A percentile compares a stretch with the other conserved stretches of the same genome.
These are phyloP conservation scores for Parauchenoglanis punctatus DNA, from an alignment of 2,797 vertebrate species.

Conservation along the genomic window DNA sequence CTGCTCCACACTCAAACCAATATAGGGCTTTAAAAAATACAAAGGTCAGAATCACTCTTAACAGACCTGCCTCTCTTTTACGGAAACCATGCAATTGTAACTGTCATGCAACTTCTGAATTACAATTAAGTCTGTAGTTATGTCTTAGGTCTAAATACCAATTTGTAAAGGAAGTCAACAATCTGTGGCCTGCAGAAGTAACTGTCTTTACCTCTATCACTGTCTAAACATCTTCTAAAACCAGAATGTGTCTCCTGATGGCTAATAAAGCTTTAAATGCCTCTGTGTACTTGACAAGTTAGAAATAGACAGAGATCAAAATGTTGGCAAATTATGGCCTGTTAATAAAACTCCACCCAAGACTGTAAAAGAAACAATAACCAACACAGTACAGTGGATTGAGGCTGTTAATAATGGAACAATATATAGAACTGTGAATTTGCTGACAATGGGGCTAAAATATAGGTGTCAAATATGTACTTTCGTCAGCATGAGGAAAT, in stretches of 20 bases:
- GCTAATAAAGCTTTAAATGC: slow-evolving; percentile 36
- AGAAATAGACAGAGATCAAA: slow-evolving; percentile 39
- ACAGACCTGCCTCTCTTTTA: background rate
- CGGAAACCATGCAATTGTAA: background rate
- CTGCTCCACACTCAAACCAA: background rate
- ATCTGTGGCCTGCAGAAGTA: background rate
- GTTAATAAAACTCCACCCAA: slow-evolving; percentile 50
- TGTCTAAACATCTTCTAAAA: background rate
- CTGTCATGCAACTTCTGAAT: background rate
- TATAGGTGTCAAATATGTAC: slow-evolving; percentile 48
- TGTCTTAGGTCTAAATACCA: background rate
- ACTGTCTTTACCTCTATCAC: background rate
- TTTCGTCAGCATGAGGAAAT: slow-evolving; percentile 30
- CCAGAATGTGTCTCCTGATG: background rate
- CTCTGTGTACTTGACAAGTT: slow-evolving; percentile 20
- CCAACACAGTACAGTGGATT: slow-evolving; percentile 32
- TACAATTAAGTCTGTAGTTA: background rate
- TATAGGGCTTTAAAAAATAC: background rate
- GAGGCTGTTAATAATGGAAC: slow-evolving; percentile 52
- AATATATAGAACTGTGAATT: slow-evolving; percentile 47
- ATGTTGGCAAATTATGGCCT: slow-evolving; percentile 46
- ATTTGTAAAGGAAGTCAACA: background rate
- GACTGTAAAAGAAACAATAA: slow-evolving; percentile 52
- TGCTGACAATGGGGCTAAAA: slow-evolving; percentile 55
- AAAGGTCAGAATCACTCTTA: background rate